Conservation (phyloP, 2,113 vertebrate genomes). For the Odocoileus hemionus region DNA sequence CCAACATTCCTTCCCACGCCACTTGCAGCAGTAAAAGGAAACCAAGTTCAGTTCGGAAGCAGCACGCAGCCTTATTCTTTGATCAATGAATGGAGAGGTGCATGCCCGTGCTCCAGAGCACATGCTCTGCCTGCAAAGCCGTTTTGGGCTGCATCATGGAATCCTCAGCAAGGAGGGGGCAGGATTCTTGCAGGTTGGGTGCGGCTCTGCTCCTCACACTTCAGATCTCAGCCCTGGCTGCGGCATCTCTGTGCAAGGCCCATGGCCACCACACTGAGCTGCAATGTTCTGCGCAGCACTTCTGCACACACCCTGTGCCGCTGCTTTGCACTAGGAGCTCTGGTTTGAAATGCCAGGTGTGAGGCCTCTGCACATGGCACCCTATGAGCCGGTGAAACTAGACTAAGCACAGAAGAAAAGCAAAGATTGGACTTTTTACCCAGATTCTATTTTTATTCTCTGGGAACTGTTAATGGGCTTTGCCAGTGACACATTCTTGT, state of each 20-base stretch:
- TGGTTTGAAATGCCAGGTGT: background rate
- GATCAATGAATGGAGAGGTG: background rate
- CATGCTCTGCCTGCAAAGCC: background rate
- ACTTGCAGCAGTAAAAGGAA: background rate
- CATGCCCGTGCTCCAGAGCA: background rate
- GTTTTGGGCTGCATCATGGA: background rate
- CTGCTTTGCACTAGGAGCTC: background rate
- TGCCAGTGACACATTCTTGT: too few relatives aligned
- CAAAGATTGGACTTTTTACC: background rate
- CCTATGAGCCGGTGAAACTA: background rate
- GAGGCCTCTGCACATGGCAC: background rate
- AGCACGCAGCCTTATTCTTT: background rate
- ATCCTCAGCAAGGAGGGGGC: background rate
- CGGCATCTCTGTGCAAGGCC: background rate
- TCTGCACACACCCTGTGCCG: background rate
- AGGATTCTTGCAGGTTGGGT: background rate
- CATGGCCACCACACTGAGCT: too few relatives aligned
- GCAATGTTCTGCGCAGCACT: background rate
- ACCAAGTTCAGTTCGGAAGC: background rate
- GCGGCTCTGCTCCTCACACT: background rate
- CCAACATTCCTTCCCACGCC: background rate
- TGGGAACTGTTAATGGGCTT: background rate
- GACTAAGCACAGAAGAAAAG: background rate
- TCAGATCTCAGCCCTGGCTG: background rate
- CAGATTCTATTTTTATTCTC: background rate